Evolutionary conservation across 2,797 vertebrate genomes (phyloP), one percentile per base, ranked within the genome.

Genomic region (Peromyscus aztecus): DNA sequence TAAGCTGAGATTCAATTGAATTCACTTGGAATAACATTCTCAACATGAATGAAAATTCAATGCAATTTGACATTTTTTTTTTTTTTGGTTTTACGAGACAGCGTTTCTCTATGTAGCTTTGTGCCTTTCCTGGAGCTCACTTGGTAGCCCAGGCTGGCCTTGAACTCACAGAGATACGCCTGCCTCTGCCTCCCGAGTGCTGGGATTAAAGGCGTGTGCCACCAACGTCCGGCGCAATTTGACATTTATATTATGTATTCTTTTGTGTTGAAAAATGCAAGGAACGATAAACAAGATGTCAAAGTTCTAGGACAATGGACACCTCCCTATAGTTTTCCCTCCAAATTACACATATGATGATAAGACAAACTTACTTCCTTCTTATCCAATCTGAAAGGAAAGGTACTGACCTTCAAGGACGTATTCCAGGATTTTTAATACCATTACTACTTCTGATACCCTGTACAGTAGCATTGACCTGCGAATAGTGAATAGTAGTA

Each of bases 161-260:
- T n/a, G n/a, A n/a, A n/a, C n/a, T n/a, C n/a, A n/a, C n/a, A n/a
- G n/a, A n/a, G n/a, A n/a, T n/a, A n/a, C n/a, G n/a, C n/a, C n/a
- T n/a, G n/a, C n/a, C n/a, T n/a, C n/a, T n/a, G n/a, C n/a, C n/a
- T n/a, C n/a, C n/a, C n/a, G n/a, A n/a, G n/a, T n/a, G n/a, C n/a
- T n/a, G n/a, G n/a, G n/a, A n/a, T n/a, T n/a, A n/a, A n/a, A n/a
- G n/a, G n/a, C n/a, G n/a, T n/a, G n/a, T n/a, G n/a, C n/a, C n/a
- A n/a, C n/a, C n/a, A n/a, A n/a, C n/a, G n/a, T n/a, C n/a, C n/a
- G n/a, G n/a, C n/a, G 2, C 21, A 94, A 59, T 63, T 89, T 80
- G 76, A 57, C 2, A 16, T 92, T 91, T 92, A 77, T 27, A 90
- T 49, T 77, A 61, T 52, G 43, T 89, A 93, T 67, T 87, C 11